Base-by-base conservation (phyloP, 2,888 invertebrate species). In the Amiota minor region DNA sequence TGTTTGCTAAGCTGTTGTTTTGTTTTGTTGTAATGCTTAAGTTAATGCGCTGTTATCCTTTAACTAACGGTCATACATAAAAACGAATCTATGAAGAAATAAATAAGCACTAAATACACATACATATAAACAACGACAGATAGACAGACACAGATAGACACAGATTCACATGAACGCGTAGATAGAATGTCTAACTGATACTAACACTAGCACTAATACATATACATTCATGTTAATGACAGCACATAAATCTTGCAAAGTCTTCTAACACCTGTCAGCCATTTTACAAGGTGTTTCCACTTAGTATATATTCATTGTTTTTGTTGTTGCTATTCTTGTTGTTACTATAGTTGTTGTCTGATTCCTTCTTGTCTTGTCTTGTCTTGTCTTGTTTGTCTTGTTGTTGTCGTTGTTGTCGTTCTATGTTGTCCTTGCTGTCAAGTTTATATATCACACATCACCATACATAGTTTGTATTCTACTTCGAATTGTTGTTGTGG, bases 41-140 rank as follows among this genome's bases (percentile, higher is more conserved):
- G 81, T 83, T 84, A 84, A 84, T 84, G 81, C 85, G 81, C 85
- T 84, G 85, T 84, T 84, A 85, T 84, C 83, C 83, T 83, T 83
- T 84, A 85, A 82, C 85, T 83, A 82, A 72, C 14, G 47, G 64
- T 23, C 16, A 69, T 59, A 77, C 70, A 77, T 69, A 69, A 68
- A 74, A 56, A 75, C 46, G 71, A 14, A 76, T 16, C 45, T 2
- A 47, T 62, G 45, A 45, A 23, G 65, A 67, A 47, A 67, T 67
- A 49, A 67, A 67, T 67, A 67, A 18, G 18, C 18, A 20, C 61
- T 61, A 73, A 59, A 64, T 46, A 71, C 55, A 72, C 47, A 74
- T 46, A 35, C 35, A 35, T 35, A 35, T 2, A 35, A 4, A 2
- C 6, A 75, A 14, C 50, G 55, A 73, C 55, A 72, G 59, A 72